Evolutionary conservation across 2,888 invertebrate genomes (phyloP).

Genomic region (Lordiphosa fenestrarum): DNA sequence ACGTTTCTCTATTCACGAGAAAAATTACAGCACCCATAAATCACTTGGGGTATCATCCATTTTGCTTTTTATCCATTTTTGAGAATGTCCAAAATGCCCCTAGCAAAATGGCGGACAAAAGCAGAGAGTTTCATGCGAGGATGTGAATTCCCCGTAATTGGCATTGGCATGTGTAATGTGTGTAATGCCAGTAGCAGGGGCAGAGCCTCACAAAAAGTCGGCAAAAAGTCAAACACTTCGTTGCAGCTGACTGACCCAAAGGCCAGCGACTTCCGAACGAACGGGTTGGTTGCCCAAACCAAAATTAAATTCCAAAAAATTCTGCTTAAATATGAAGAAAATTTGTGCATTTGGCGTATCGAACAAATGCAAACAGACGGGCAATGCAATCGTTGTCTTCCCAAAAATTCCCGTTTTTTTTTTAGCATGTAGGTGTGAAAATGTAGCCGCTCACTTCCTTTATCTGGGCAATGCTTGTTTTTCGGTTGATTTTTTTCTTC

Average conservation of each 20-base stretch:
- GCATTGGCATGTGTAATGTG: conserved; percentile 55
- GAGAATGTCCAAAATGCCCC: conserved; percentile 53
- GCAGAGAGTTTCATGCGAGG: conserved; percentile 34
- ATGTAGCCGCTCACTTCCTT: conserved; percentile 69
- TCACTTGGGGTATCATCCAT: conserved; percentile 37
- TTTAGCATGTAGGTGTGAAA: conserved; percentile 78
- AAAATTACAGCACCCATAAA: conserved; percentile 53
- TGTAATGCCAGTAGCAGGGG: conserved; percentile 67
- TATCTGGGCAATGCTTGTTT: conserved; percentile 50
- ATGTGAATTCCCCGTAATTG: conserved; percentile 61
- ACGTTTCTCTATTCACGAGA: conserved; percentile 44
- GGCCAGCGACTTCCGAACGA: conserved; percentile 36
- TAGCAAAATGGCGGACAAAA: conserved; percentile 52
- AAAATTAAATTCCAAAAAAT: conserved; percentile 16
- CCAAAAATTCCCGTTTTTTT: conserved; percentile 38
- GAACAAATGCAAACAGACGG: conserved; percentile 39
- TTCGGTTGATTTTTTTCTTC: neutral
- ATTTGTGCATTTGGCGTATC: conserved; percentile 34
- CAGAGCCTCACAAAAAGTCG: conserved; percentile 46
- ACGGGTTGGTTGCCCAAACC: conserved; percentile 31
- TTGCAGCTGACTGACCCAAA: conserved; percentile 57
- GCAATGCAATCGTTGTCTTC: conserved; percentile 19
- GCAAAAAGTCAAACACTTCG: conserved; percentile 63
- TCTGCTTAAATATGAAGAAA: conserved; percentile 28
- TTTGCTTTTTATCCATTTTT: conserved; percentile 56